Conservation (phyloP, 2,888 invertebrate genomes). For the Tinea trinotella region DNA sequence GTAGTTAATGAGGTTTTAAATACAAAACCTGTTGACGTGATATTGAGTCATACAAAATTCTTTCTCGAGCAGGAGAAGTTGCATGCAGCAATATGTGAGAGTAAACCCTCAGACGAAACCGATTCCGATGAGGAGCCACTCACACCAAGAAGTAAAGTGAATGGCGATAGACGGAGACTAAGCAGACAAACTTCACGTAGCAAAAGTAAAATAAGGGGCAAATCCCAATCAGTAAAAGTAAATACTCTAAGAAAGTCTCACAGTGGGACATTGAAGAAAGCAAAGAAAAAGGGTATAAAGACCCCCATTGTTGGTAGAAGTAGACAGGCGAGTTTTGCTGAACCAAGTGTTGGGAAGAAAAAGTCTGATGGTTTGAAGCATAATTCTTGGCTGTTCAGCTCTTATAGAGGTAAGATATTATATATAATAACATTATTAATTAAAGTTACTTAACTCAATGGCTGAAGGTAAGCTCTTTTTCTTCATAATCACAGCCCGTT, state of each 20-base stretch:
- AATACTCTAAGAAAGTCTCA: constrained; percentile 60
- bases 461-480: too few relatives aligned
- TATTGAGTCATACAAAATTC: constrained; percentile 48
- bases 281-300: constrained; percentile 53
- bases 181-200: constrained; percentile 62
- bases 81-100: constrained; percentile 39
- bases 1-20: constrained; percentile 49
- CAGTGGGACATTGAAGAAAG: constrained; percentile 59
- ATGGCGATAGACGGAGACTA: constrained; percentile 49
- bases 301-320: constrained; percentile 46
- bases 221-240: constrained; percentile 58
- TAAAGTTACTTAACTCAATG: too few relatives aligned
- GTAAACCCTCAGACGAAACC: constrained; percentile 42
- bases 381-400: constrained; percentile 59
- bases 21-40: constrained; percentile 40
- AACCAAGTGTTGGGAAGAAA: constrained; percentile 48
- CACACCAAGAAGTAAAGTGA: constrained; percentile 31
- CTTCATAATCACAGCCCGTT: too few relatives aligned
- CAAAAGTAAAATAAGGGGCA: constrained; percentile 61
- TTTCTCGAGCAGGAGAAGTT: constrained; percentile 59
- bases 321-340: constrained; percentile 57
- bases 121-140: constrained; percentile 55
- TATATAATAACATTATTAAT: too few relatives aligned
- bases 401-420: constrained; percentile 20
- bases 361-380: constrained; percentile 42